Percentiles rank a stretch among this genome's conserved stretches.
Evolutionary conservation across 2,797 vertebrate species (phyloP).

Genomic region (Molothrus aeneus): DNA sequence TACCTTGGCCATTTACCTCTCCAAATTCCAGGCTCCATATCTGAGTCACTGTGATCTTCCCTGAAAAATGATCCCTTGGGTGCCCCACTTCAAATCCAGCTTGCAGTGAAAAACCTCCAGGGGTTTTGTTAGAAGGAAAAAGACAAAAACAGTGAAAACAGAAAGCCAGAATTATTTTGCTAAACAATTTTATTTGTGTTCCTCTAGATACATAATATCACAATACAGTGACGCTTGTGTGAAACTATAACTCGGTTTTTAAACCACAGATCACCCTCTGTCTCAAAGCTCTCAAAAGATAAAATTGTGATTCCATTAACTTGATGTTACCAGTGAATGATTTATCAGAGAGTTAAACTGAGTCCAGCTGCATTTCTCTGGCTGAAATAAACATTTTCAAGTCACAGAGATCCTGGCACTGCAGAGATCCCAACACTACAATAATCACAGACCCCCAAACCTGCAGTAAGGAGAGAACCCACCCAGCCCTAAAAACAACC

Average conservation of each 20-base stretch:
- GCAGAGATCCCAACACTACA: too few species aligned
- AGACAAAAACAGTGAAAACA: not conserved
- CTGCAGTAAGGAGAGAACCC: not conserved
- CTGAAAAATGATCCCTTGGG: not conserved
- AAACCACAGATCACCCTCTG: not conserved
- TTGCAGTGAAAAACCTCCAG: not conserved
- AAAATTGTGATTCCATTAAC: not conserved
- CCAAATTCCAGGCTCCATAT: not conserved
- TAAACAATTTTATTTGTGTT: not conserved
- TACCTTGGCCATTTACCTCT: not conserved
- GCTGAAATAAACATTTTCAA: not conserved
- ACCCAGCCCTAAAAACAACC: not conserved
- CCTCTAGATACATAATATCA: not conserved
- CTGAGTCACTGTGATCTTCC: not conserved
- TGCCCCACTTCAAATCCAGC: not conserved
- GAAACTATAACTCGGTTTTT: not conserved
- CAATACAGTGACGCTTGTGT: not conserved
- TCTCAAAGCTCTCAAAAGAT: not conserved
- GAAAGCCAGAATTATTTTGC: not conserved
- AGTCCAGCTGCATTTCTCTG: not conserved
- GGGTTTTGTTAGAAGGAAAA: not conserved
- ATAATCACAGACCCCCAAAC: not conserved
- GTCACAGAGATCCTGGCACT: not conserved
- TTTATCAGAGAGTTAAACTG: not conserved
- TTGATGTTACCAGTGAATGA: not conserved